Percentiles rank a stretch among this genome's conserved stretches.
Evolutionary conservation across 2,888 invertebrate species (phyloP).

Genomic region (Nymphalis c-album): DNA sequence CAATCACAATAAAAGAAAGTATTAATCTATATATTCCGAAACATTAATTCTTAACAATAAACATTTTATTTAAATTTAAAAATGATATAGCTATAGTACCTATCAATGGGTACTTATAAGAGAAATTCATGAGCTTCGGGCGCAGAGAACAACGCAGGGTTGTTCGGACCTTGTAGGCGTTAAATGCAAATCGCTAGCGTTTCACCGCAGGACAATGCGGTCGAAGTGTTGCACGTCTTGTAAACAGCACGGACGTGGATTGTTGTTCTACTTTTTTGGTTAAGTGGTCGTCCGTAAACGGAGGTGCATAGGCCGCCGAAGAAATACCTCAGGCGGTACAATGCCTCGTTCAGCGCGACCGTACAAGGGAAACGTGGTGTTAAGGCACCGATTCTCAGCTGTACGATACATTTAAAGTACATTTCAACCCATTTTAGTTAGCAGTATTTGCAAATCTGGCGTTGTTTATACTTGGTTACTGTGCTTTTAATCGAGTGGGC

Average conservation of each 20-base stretch:
- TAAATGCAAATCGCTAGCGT: slow-evolving; percentile 73
- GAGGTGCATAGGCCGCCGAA: slow-evolving; percentile 72
- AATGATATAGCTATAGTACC: not conserved
- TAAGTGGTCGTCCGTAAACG: slow-evolving; percentile 75
- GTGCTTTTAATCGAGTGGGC: slow-evolving; percentile 36
- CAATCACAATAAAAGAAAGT: too few species aligned
- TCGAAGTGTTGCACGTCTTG: slow-evolving; percentile 73
- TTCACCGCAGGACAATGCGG: slow-evolving; percentile 76
- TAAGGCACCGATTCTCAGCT: slow-evolving; percentile 60
- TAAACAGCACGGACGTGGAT: slow-evolving; percentile 74
- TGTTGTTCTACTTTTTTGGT: slow-evolving; percentile 80
- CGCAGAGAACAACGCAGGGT: slow-evolving; percentile 44
- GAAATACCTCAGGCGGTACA: slow-evolving; percentile 71
- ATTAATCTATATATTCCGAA: not conserved
- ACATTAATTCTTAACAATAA: not conserved
- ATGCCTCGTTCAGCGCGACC: slow-evolving; percentile 68
- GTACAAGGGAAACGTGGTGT: slow-evolving; percentile 67
- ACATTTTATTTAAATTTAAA: not conserved
- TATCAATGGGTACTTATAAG: slow-evolving; percentile 42
- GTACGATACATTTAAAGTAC: slow-evolving; percentile 56
- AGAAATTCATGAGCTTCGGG: slow-evolving; percentile 58
- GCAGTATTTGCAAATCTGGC: slow-evolving; percentile 46
- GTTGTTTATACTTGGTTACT: slow-evolving; percentile 46
- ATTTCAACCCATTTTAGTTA: slow-evolving; percentile 46
- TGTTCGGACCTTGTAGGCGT: slow-evolving; percentile 59